Evolutionary conservation across 2,113 vertebrate genomes (phyloP), one percentile per base, ranked within the genome.

Genomic region (Catharus fuscescens): DNA sequence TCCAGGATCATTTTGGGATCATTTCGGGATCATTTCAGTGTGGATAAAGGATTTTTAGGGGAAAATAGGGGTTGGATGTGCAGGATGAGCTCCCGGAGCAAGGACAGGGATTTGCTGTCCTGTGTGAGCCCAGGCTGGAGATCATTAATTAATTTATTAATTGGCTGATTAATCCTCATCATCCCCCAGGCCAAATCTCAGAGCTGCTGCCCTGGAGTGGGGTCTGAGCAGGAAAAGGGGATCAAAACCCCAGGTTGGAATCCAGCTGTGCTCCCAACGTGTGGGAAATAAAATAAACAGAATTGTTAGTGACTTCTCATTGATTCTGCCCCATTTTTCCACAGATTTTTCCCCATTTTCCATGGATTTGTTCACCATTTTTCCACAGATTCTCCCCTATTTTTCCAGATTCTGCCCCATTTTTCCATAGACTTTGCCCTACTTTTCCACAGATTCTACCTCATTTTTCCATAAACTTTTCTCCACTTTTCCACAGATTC

Each of bases 1-100:
- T 23, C 79, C 5, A 2, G 18, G 32, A 50, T 67, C 0, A 1
- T 18, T 21, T 11, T 0, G 11, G 85, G 85, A 3, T 66, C 18
- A 2, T 61, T 80, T 69, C 67, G 11, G 85, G 85, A 3, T 66
- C 18, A 2, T 61, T 80, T 69, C 67, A 17, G 1, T 2, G 3
- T 3, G 0, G 25, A 8, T 9, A 5, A 20, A 44, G 25, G 47
- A 9, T 44, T 62, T 9, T 28, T 16, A 9, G 24, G 25, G 45
- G 36, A 21, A 8, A 52, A 8, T 38, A 0, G 12, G 76, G 26
- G 48, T 3, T 26, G 65, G 21, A 12, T 26, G 34, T 2, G 2
- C 9, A 2, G n/a, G 64, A 45, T 5, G 61, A 45, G 81, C 48
- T 31, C 65, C 65, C 1, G 0, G 2, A 1, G 65, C 5, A 1